Evolutionary conservation across 2,797 vertebrate genomes (phyloP).

Genomic region (Rhinophrynus dorsalis): DNA sequence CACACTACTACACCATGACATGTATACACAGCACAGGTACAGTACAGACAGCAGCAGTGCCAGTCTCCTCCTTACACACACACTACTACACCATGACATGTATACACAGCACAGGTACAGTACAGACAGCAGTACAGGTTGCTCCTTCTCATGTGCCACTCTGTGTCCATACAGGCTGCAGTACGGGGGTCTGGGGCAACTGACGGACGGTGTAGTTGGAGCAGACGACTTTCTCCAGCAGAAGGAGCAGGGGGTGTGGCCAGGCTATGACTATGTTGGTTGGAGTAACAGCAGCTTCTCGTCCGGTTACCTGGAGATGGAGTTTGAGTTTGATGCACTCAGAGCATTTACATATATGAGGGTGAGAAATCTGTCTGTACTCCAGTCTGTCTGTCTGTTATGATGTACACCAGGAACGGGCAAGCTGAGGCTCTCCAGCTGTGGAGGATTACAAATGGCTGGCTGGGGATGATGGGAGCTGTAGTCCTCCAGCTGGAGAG

Average conservation of each 20-base stretch:
- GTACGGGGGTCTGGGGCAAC: conserved; percentile 88
- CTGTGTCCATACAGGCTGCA: conserved; percentile 69
- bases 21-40: neutral
- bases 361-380: conserved; percentile 47
- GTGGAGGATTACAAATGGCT: neutral
- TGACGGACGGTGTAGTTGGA: conserved; percentile 85
- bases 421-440: no score
- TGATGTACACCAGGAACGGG: no score
- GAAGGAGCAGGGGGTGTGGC: conserved; percentile 89
- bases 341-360: conserved; percentile 63
- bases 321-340: conserved; percentile 84
- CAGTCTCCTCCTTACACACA: neutral
- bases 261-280: conserved; percentile 91
- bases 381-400: neutral
- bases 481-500: neutral
- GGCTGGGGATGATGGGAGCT: no score
- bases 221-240: conserved; percentile 84
- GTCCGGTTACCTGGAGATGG: conserved; percentile 80
- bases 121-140: neutral
- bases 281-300: conserved; percentile 81
- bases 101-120: no score
- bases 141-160: neutral
- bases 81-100: neutral
- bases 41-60: no score
- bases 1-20: neutral